Conservation (phyloP, 2,113 vertebrate genomes). For the Ophiodon elongatus region DNA sequence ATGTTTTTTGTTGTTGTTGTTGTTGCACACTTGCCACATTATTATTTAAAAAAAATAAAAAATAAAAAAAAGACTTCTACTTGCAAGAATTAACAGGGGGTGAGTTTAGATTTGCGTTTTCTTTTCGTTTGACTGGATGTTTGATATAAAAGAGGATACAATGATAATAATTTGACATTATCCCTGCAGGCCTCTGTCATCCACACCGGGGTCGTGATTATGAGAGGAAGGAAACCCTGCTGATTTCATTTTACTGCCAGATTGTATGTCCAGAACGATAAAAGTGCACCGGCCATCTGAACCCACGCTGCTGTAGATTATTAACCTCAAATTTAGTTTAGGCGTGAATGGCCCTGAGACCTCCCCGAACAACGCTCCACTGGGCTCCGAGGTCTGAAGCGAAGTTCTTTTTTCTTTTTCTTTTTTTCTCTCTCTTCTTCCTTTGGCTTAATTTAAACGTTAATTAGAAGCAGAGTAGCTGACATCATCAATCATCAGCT, state of each 20-base stretch:
- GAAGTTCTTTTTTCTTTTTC: too few species aligned
- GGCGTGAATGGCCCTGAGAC: background rate
- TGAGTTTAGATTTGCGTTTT: background rate
- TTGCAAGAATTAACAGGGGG: background rate
- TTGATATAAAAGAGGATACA: background rate
- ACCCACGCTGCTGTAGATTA: constrained; percentile 23
- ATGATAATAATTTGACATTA: background rate
- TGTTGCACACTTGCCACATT: background rate
- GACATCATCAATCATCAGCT: constrained; percentile 84
- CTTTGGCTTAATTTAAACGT: constrained; percentile 76
- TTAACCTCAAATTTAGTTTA: constrained; percentile 41
- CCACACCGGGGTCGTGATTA: background rate
- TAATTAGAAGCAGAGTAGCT: constrained; percentile 85
- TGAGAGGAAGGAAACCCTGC: background rate
- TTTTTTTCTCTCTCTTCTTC: background rate
- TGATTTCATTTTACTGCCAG: background rate
- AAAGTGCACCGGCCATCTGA: background rate
- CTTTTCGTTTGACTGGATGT: background rate
- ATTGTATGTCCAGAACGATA: background rate
- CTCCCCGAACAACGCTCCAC: constrained; percentile 31
- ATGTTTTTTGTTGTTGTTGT: fast-evolving
- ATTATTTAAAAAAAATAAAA: background rate
- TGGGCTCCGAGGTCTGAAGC: constrained; percentile 50
- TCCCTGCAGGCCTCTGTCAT: background rate
- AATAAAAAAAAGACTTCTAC: background rate